Base-by-base conservation (phyloP, 1,140 invertebrate species). In the Heliconius hewitsoni region DNA sequence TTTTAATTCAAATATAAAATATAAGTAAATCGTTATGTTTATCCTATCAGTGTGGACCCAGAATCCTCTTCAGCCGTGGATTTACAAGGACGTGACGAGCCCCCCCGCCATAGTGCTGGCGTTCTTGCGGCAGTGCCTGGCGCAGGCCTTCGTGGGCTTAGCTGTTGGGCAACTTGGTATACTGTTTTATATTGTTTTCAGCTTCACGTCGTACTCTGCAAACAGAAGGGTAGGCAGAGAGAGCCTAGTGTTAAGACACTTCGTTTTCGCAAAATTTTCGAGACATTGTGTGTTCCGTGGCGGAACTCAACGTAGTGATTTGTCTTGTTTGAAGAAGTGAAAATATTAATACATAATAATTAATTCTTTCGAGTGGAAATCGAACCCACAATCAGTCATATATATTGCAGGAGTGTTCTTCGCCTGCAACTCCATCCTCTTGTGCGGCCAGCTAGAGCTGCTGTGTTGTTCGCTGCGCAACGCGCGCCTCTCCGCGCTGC, bases 401-500 rank as follows among this genome's bases (percentile, higher is more conserved):
- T 37, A 37, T 37, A 37, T 8, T 37, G 8, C 34, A 37, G 92
- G 92, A 19, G 91, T 92, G 60, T 90, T 92, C 70, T 93, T 92
- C 77, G 91, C 88, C 0, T 77, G 87, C 6, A 89, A 90, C 73
- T 85, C 90, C 2, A 92, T 94, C 39, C 74, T 94, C 0, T 75
- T 94, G 4, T 94, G 93, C 78, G 93, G 93, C 1, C 93, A 94
- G 73, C 55, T 93, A 6, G 93, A 94, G 72, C 57, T 94, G 19
- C 52, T 93, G 0, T 93, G 91, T 74, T 93, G 91, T 74, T 87
- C 87, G 39, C 74, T 92, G 0, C 85, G 90, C 3, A 94, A 94
- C 76, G 84, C 79, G 9, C 86, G 91, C 3, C 92, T 85, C 81
- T 90, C 91, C 0, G 93, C 90, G 2, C 66, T 93, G 37, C 52